Conservation (phyloP, 2,888 invertebrate genomes). For the Conchocele bisecta region DNA sequence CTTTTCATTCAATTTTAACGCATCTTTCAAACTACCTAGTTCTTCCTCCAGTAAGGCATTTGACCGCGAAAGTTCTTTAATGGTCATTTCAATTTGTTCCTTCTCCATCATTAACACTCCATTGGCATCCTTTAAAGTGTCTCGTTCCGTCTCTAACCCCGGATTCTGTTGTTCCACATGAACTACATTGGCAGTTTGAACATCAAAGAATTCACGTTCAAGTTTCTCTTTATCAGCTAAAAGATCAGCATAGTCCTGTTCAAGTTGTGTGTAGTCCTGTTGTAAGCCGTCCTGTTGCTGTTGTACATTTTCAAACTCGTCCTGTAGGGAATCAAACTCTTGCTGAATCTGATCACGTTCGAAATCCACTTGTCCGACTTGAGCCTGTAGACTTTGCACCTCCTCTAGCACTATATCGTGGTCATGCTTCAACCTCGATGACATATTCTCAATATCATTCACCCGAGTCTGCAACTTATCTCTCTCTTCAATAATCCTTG, state of each 20-base stretch:
- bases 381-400: conserved; percentile 71
- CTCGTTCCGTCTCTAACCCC: conserved; percentile 54
- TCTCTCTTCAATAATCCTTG: conserved; percentile 69
- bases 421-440: conserved; percentile 66
- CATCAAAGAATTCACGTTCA: conserved; percentile 68
- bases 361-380: conserved; percentile 45
- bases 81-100: conserved; percentile 70
- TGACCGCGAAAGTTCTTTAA: conserved; percentile 66
- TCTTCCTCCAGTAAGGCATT: conserved; percentile 70
- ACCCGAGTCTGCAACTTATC: conserved; percentile 63
- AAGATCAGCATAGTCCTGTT: conserved; percentile 73
- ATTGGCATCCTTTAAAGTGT: conserved; percentile 65
- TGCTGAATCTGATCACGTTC: conserved; percentile 64
- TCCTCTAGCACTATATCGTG: conserved; percentile 75
- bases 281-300: conserved; percentile 71
- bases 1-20: conserved; percentile 35
- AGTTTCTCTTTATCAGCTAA: conserved; percentile 73
- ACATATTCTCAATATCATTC: conserved; percentile 62
- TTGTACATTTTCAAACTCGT: conserved; percentile 69
- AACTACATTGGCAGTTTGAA: conserved; percentile 60
- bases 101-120: conserved; percentile 66
- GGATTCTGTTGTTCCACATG: conserved; percentile 62
- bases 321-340: conserved; percentile 68
- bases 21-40: conserved; percentile 43
- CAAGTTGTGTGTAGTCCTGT: conserved; percentile 73